phyloP scores from a whole-genome alignment of 2,113 vertebrate species.

The Octodon degus region DNA sequence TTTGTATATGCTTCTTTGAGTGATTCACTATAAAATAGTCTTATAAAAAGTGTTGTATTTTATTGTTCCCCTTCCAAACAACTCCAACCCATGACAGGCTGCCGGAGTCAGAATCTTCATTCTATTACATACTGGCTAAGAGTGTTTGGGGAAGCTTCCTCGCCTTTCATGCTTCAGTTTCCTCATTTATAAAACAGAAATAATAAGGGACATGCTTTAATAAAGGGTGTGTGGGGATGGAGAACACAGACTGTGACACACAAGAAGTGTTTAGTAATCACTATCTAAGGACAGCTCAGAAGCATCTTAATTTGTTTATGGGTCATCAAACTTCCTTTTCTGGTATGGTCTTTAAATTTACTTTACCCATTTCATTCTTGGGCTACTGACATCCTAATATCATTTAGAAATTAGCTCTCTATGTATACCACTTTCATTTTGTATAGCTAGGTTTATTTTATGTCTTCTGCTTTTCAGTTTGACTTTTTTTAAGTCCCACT shows the following conservation, averaged over 20 bases:
- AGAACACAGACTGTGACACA: not conserved
- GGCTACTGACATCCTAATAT: not conserved
- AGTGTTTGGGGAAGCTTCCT: not conserved
- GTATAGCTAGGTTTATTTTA: not conserved
- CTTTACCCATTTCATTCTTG: not conserved
- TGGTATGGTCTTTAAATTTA: not conserved
- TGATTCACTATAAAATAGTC: no score
- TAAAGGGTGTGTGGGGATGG: not conserved
- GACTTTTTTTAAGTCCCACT: not conserved
- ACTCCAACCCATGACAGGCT: not conserved
- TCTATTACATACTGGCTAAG: not conserved
- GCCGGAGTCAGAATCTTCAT: not conserved
- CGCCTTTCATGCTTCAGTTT: not conserved
- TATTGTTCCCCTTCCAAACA: no score
- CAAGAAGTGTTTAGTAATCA: not conserved
- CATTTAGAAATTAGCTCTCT: not conserved
- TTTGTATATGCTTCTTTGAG: no score
- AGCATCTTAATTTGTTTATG: constrained; percentile 18
- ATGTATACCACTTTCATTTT: not conserved
- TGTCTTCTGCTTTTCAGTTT: not conserved
- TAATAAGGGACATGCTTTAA: not conserved
- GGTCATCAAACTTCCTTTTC: not conserved
- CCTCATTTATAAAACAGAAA: not conserved
- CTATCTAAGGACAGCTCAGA: not conserved
- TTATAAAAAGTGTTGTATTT: no score